Percentiles rank a stretch among this genome's conserved stretches.
Conservation (phyloP, 2,797 vertebrate species). For the Myripristis jacobus region DNA sequence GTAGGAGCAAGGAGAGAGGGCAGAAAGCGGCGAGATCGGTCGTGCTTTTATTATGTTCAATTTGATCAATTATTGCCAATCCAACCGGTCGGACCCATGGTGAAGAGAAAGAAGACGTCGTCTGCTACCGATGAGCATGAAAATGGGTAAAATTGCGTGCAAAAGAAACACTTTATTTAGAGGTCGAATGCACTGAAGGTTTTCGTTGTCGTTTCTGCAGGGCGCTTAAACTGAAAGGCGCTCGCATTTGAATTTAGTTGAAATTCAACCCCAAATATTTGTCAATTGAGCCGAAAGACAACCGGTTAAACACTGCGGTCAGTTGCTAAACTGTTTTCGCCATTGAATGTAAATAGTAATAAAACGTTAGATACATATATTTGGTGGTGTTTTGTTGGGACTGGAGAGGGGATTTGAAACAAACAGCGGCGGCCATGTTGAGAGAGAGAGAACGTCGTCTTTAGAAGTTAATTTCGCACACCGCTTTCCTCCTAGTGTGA, state of each 20-base stretch:
- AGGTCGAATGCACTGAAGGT: slow-evolving; percentile 82
- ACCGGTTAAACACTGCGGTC: slow-evolving; percentile 16
- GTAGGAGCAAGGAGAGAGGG: slow-evolving; percentile 79
- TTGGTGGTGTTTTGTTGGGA: slow-evolving; percentile 91
- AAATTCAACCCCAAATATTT: slow-evolving; percentile 67
- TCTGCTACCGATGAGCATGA: slow-evolving; percentile 83
- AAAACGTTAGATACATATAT: slow-evolving; percentile 62
- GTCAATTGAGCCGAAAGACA: slow-evolving; percentile 43
- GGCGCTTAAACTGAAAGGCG: slow-evolving; percentile 88
- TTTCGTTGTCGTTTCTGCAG: slow-evolving; percentile 85
- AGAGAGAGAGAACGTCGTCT: slow-evolving; percentile 89
- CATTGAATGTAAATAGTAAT: slow-evolving; percentile 38
- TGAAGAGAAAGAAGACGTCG: slow-evolving; percentile 90
- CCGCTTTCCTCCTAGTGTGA: slow-evolving; percentile 71
- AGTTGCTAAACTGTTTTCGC: slow-evolving; percentile 18
- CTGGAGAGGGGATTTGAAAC: slow-evolving; percentile 95
- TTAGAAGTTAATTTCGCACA: slow-evolving; percentile 85
- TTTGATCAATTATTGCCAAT: slow-evolving; percentile 73
- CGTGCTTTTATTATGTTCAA: slow-evolving; percentile 85
- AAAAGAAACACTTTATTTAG: slow-evolving; percentile 84
- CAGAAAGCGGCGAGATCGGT: slow-evolving; percentile 79
- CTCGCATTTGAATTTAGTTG: slow-evolving; percentile 81
- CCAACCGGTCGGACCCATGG: slow-evolving; percentile 87
- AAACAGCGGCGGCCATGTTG: slow-evolving; percentile 99
- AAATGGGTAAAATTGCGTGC: slow-evolving; percentile 81